Conservation (phyloP, 2,113 vertebrate species). For the Chrysochloris asiatica region DNA sequence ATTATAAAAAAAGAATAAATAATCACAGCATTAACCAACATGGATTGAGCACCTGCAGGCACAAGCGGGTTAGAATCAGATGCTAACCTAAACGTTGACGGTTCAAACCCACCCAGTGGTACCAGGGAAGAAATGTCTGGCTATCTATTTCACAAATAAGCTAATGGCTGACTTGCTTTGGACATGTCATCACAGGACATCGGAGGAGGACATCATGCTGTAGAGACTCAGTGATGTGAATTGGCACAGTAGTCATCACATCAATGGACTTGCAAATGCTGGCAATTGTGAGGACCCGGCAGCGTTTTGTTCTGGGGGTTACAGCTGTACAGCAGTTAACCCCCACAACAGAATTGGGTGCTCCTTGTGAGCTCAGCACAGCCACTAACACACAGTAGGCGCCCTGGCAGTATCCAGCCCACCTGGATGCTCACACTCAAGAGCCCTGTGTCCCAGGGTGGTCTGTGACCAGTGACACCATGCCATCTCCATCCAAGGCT, state of each 20-base stretch:
- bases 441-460: background rate
- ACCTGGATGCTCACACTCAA: too few species aligned
- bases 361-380: too few species aligned
- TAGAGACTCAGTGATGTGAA: too few species aligned
- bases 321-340: too few species aligned
- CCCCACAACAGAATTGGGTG: too few species aligned
- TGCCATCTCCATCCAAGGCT: background rate
- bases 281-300: too few species aligned
- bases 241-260: too few species aligned
- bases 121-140: background rate
- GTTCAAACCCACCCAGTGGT: too few species aligned
- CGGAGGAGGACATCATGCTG: too few species aligned
- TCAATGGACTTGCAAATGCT: too few species aligned
- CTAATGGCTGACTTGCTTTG: background rate
- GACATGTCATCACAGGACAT: background rate
- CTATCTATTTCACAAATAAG: background rate
- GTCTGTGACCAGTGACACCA: background rate
- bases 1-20: too few species aligned
- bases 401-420: background rate
- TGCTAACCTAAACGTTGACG: background rate
- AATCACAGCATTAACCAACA: background rate
- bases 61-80: fast-evolving
- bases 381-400: background rate
- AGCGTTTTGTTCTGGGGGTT: too few species aligned
- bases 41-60: background rate